Conservation (phyloP, 2,888 invertebrate genomes). For the Chromoteleia sp. region DNA sequence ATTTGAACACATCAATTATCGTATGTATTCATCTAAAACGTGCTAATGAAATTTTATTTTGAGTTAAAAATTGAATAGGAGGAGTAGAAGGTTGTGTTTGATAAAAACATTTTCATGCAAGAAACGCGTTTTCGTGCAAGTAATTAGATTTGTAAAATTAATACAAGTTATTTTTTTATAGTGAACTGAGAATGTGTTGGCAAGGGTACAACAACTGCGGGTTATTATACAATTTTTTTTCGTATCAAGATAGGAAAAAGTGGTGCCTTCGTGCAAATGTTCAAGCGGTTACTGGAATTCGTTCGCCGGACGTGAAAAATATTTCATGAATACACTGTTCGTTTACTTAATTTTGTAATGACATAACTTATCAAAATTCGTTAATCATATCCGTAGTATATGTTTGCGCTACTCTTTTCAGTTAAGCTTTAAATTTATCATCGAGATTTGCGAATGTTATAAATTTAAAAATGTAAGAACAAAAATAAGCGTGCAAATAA, state of each 20-base stretch:
- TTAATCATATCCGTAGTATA: conserved; percentile 8
- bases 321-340: background rate
- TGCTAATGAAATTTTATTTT: conserved; percentile 36
- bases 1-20: no score
- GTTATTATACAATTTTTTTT: conserved; percentile 35
- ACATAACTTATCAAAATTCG: conserved; percentile 57
- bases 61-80: conserved; percentile 31
- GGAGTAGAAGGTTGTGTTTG: conserved; percentile 4
- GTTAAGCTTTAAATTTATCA: conserved; percentile 37
- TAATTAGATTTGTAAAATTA: conserved; percentile 37
- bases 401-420: conserved; percentile 6
- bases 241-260: conserved; percentile 54
- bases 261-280: conserved; percentile 30
- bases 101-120: conserved; percentile 19
- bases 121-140: conserved; percentile 40
- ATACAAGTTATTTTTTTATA: conserved; percentile 46
- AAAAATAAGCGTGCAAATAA: conserved; percentile 43
- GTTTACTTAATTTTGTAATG: conserved; percentile 35
- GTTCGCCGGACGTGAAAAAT: background rate
- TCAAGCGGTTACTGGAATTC: conserved; percentile 4
- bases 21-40: conserved; percentile 22
- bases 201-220: conserved; percentile 35
- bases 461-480: conserved; percentile 40
- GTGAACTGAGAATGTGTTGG: conserved; percentile 37
- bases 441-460: conserved; percentile 24